These are phyloP conservation scores for Nephrotoma flavescens DNA, from an alignment of 2,888 invertebrate genomes.

Conservation along the genomic window DNA sequence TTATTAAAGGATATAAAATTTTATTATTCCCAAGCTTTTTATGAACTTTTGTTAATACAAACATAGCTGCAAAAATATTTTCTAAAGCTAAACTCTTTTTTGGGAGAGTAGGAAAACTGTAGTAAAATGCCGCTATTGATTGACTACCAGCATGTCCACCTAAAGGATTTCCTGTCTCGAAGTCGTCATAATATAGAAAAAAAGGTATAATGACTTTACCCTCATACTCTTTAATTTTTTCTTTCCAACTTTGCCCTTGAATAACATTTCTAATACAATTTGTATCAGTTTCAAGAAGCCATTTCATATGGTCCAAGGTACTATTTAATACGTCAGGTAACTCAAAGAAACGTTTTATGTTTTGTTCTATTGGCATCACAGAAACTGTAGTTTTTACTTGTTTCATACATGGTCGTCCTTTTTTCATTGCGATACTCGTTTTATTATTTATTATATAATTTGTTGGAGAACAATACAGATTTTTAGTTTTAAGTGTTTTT, in stretches of 20 bases:
- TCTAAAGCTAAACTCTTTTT: background rate
- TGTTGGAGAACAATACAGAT: background rate
- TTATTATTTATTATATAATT: too few species aligned
- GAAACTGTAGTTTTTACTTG: background rate
- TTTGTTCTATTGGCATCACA: background rate
- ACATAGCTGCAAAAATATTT: too few species aligned
- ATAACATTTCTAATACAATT: constrained; percentile 1
- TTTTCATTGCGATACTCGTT: too few species aligned
- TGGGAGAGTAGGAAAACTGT: background rate
- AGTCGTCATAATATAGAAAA: background rate
- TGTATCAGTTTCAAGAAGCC: background rate
- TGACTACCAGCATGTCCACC: constrained; percentile 1
- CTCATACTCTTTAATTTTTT: too few species aligned
- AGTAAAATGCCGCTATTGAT: background rate
- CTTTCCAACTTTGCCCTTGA: constrained; percentile 2
- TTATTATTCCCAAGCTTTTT: constrained; percentile 10
- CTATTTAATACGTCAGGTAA: background rate
- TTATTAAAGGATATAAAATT: constrained; percentile 1
- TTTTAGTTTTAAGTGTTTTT: background rate
- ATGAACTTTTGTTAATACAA: background rate
- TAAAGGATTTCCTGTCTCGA: background rate
- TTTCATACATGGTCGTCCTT: background rate
- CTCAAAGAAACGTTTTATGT: background rate
- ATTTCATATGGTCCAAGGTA: background rate
- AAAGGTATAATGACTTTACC: too few species aligned